phyloP scores from a whole-genome alignment of 2,888 invertebrate genomes.

The Pammene aurita region DNA sequence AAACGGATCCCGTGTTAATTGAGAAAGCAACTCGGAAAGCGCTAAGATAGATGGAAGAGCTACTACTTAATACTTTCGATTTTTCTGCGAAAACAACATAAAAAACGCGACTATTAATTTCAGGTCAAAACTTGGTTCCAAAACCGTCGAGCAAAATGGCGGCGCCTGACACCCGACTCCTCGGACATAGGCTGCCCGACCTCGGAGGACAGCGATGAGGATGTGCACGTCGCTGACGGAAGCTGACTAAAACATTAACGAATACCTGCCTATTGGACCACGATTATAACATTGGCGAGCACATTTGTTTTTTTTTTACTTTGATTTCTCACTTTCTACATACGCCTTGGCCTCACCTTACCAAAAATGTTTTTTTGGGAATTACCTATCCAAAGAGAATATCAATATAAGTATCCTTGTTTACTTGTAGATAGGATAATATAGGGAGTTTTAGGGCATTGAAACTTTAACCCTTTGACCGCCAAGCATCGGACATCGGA shows the following conservation, averaged over 20 bases:
- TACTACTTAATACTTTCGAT: no score
- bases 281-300: constrained; percentile 13
- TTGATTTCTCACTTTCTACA: not conserved
- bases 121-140: constrained; percentile 93
- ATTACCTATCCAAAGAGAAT: no score
- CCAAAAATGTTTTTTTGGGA: no score
- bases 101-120: constrained; percentile 35
- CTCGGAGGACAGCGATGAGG: constrained; percentile 71
- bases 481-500: no score
- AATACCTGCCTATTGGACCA: not conserved
- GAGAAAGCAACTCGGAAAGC: no score
- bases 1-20: no score
- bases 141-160: constrained; percentile 91
- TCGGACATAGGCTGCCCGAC: constrained; percentile 75
- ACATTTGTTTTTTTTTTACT: not conserved
- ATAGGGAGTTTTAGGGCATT: no score
- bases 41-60: no score
- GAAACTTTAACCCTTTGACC: no score
- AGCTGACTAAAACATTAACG: constrained; percentile 45
- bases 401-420: no score
- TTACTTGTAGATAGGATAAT: no score
- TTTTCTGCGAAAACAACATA: no score
- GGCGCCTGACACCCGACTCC: constrained; percentile 79
- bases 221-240: constrained; percentile 64
- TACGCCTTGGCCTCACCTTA: not conserved